A percentile compares a stretch with the other conserved stretches of the same genome.
Conservation (phyloP, 2,113 vertebrate species). For the Polyodon spathula region DNA sequence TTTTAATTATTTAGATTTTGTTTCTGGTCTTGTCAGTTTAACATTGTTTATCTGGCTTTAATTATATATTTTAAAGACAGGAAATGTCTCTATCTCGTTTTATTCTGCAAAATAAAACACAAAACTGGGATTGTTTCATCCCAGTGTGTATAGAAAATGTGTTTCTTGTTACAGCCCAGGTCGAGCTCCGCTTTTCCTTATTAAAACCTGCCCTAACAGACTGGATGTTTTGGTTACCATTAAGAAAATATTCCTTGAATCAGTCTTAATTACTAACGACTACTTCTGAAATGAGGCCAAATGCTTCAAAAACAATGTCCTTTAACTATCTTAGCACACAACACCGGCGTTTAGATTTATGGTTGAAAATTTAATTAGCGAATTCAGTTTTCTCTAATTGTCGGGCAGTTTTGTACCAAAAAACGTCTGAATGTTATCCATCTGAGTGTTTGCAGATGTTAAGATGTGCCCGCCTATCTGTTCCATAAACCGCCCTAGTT, state of each 20-base stretch:
- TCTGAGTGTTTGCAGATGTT: too few relatives aligned
- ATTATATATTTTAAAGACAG: slow-evolving; percentile 12
- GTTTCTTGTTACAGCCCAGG: slow-evolving; percentile 52
- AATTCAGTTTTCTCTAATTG: too few relatives aligned
- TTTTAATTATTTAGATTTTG: too few relatives aligned
- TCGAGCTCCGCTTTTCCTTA: slow-evolving; percentile 25
- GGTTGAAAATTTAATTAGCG: too few relatives aligned
- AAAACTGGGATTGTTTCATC: slow-evolving; percentile 31
- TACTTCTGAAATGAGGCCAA: slow-evolving; percentile 31
- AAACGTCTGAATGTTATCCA: too few relatives aligned
- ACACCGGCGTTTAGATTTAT: too few relatives aligned
- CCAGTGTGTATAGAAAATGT: slow-evolving; percentile 38
- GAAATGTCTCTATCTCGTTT: slow-evolving; percentile 26
- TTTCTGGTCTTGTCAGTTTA: too few relatives aligned
- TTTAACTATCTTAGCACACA: too few relatives aligned
- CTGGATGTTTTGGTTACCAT: slow-evolving; percentile 40
- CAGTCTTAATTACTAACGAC: slow-evolving; percentile 41
- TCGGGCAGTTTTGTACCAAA: too few relatives aligned
- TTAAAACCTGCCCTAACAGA: slow-evolving; percentile 46
- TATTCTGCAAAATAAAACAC: slow-evolving; percentile 25
- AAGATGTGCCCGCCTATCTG: too few relatives aligned
- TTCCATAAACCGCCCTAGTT: too few relatives aligned
- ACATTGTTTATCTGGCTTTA: too few relatives aligned
- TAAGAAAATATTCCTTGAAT: slow-evolving; percentile 44
- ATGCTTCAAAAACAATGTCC: slow-evolving; percentile 21